A percentile compares a stretch with the other conserved stretches of the same genome.
phyloP scores from a whole-genome alignment of 2,888 invertebrate species.

The Thecophora atra region DNA sequence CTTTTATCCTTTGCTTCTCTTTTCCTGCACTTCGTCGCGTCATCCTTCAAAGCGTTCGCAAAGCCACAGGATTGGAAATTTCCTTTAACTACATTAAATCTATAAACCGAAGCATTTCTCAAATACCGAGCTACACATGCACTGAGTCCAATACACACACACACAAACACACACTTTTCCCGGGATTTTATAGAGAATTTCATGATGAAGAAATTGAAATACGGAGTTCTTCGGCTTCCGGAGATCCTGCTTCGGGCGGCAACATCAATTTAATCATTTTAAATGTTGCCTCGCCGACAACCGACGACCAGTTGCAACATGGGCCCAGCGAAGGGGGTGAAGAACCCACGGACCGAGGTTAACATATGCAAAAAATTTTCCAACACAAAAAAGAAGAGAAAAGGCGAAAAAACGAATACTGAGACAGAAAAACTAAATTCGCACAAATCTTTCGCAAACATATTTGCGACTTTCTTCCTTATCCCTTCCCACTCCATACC shows the following conservation, averaged over 20 bases:
- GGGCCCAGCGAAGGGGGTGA: neutral
- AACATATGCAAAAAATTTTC: slow-evolving; percentile 12
- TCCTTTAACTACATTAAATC: slow-evolving; percentile 36
- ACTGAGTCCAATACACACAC: neutral
- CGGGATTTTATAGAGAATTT: neutral
- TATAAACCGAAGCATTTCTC: slow-evolving; percentile 42
- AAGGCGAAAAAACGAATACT: neutral
- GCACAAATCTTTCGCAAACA: slow-evolving; percentile 29
- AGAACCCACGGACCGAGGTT: neutral
- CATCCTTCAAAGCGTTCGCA: slow-evolving; percentile 15
- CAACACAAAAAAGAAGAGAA: neutral
- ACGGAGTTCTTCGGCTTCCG: neutral
- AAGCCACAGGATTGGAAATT: slow-evolving; percentile 31
- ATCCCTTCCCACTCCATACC: neutral
- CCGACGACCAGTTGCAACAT: neutral
- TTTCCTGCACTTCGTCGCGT: neutral
- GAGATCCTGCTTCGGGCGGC: slow-evolving; percentile 27
- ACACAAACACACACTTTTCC: neutral
- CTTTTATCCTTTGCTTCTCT: too few relatives aligned
- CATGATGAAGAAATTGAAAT: slow-evolving; percentile 18
- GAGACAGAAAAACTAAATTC: neutral
- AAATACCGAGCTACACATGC: slow-evolving; percentile 37
- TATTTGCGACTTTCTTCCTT: slow-evolving; percentile 16
- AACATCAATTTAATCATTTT: slow-evolving; percentile 36
- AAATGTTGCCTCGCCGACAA: slow-evolving; percentile 29